A percentile compares a stretch with the other conserved stretches of the same genome.
phyloP scores from a whole-genome alignment of 2,113 vertebrate genomes.

The Dasyurus viverrinus region DNA sequence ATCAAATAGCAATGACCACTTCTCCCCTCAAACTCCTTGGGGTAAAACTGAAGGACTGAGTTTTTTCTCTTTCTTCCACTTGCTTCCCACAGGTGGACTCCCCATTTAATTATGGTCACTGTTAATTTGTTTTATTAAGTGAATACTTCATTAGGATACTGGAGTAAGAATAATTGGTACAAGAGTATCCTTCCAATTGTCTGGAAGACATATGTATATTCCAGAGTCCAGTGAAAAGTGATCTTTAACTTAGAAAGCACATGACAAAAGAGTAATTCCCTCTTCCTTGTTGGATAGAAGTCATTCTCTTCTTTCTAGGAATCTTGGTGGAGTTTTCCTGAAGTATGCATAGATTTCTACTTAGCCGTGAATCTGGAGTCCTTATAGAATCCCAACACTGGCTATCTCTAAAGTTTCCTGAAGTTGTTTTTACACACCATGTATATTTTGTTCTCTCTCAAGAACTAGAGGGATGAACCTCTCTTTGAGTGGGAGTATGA shows the following conservation, averaged over 20 bases:
- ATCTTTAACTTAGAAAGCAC: neutral
- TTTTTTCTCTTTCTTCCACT: neutral
- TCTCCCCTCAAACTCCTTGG: neutral
- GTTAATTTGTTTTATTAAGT: neutral
- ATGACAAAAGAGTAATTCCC: neutral
- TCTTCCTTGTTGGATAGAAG: neutral
- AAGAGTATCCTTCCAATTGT: neutral
- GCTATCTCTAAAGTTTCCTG: neutral
- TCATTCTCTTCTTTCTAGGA: neutral
- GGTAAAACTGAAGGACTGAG: neutral
- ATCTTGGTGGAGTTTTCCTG: neutral
- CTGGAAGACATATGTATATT: neutral
- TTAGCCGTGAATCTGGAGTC: neutral
- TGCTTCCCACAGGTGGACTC: neutral
- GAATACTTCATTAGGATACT: neutral
- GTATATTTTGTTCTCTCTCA: neutral
- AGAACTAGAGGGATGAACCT: too few relatives aligned
- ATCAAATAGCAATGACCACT: neutral
- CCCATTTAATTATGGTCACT: neutral
- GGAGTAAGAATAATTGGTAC: neutral
- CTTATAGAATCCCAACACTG: neutral
- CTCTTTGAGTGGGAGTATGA: neutral
- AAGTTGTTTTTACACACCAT: neutral
- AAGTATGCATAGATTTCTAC: neutral
- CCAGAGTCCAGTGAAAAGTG: neutral